Evolutionary conservation across 2,888 invertebrate species (phyloP).

Genomic region (Odontothrips loti): DNA sequence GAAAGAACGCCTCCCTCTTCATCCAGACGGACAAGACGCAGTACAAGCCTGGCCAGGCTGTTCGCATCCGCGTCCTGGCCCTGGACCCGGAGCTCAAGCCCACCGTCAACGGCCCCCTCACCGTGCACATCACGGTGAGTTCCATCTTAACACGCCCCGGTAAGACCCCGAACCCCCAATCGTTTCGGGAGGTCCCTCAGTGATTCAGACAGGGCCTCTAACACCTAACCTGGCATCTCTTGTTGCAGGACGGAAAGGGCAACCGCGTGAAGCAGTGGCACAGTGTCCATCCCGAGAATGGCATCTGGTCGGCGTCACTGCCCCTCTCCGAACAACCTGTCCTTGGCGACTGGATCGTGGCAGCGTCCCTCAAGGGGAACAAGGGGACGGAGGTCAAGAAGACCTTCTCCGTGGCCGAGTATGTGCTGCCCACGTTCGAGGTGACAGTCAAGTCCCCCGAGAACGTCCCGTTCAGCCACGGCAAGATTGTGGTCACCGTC

Average conservation of each 20-base stretch:
- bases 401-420: slow-evolving; percentile 7
- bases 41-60: slow-evolving; percentile 1
- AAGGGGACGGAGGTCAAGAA: background rate
- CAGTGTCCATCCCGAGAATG: background rate
- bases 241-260: background rate
- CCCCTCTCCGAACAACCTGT: background rate
- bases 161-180: too few relatives aligned
- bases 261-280: slow-evolving; percentile 10
- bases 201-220: background rate
- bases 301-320: background rate
- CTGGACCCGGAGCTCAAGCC: background rate
- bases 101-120: background rate
- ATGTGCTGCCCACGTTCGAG: slow-evolving; percentile 10
- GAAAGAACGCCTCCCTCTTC: background rate
- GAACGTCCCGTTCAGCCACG: background rate
- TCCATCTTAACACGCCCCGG: too few relatives aligned
- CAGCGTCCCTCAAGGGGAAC: background rate
- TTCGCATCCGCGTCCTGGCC: background rate
- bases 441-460: background rate
- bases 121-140: background rate
- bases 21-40: slow-evolving; percentile 5
- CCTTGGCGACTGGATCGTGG: background rate
- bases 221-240: background rate
- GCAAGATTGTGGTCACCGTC: slow-evolving; percentile 1
- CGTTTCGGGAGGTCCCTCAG: too few relatives aligned